A percentile compares a stretch with the other conserved stretches of the same genome.
These are phyloP conservation scores for Diplodus puntazzo DNA, from an alignment of 2,797 vertebrate genomes.

Conservation along the genomic window DNA sequence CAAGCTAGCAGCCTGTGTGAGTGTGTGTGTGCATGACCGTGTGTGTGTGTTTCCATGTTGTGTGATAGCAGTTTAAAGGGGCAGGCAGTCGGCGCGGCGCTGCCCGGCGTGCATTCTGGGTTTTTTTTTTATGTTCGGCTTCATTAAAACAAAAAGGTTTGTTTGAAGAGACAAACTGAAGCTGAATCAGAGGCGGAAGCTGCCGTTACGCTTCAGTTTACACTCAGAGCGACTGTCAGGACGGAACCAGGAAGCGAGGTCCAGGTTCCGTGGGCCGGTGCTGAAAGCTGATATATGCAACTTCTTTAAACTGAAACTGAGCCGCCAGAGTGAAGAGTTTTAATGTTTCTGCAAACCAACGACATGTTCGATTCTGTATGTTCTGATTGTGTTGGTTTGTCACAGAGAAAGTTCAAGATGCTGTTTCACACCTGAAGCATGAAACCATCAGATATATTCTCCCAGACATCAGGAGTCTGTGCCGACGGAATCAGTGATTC, in stretches of 20 bases:
- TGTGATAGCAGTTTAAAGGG: conserved; percentile 55
- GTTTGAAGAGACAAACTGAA: neutral
- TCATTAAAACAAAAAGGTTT: conserved; percentile 13
- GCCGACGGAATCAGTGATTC: too few relatives aligned
- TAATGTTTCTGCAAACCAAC: too few relatives aligned
- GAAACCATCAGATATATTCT: too few relatives aligned
- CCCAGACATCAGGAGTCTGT: too few relatives aligned
- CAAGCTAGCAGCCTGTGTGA: conserved; percentile 39
- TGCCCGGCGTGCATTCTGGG: neutral
- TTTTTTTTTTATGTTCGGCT: neutral
- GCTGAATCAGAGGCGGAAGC: neutral
- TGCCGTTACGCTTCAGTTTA: neutral
- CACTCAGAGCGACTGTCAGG: neutral
- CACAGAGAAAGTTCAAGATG: too few relatives aligned
- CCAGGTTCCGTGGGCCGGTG: too few relatives aligned
- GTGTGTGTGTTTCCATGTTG: conserved; percentile 45
- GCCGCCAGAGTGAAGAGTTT: too few relatives aligned
- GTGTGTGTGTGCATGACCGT: neutral
- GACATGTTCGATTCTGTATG: too few relatives aligned
- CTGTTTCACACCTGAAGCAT: too few relatives aligned
- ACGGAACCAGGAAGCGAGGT: neutral
- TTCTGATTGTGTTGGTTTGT: too few relatives aligned
- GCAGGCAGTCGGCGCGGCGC: conserved; percentile 8
- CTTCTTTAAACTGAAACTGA: too few relatives aligned
- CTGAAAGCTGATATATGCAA: neutral